Evolutionary conservation across 2,888 invertebrate genomes (phyloP).

Genomic region (Drosophila parthenogenetica): DNA sequence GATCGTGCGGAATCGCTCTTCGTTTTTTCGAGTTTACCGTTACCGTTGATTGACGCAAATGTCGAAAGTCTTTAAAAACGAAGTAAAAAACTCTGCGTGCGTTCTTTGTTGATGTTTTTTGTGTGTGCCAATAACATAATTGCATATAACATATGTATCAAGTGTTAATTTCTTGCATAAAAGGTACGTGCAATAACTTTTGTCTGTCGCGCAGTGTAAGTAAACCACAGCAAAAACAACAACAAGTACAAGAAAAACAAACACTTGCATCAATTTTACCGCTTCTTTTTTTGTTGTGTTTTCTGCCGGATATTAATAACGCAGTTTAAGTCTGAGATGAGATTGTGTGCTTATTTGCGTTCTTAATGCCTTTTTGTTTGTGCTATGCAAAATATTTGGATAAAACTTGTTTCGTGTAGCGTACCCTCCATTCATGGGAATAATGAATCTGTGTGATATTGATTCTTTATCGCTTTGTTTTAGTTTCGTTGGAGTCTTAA

Average conservation of each 20-base stretch:
- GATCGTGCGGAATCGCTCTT: conserved; percentile 33
- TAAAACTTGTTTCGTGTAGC: conserved; percentile 61
- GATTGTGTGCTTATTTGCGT: conserved; percentile 41
- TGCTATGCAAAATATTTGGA: conserved; percentile 63
- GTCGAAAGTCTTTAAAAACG: conserved; percentile 19
- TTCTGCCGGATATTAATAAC: conserved; percentile 48
- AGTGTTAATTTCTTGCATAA: conserved; percentile 26
- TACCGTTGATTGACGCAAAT: conserved; percentile 44
- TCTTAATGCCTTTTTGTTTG: conserved; percentile 43
- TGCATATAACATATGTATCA: conserved; percentile 10
- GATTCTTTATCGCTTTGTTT: not conserved
- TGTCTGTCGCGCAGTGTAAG: not conserved
- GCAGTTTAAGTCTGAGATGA: conserved; percentile 11
- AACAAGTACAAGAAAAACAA: conserved; percentile 32
- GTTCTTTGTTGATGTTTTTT: conserved; percentile 28
- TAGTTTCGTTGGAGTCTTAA: conserved; percentile 21
- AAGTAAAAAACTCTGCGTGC: conserved; percentile 25
- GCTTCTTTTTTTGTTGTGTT: conserved; percentile 38
- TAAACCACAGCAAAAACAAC: not conserved
- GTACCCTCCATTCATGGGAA: conserved; percentile 23
- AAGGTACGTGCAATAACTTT: conserved; percentile 35
- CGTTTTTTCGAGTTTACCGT: conserved; percentile 51
- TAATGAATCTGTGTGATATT: conserved; percentile 2
- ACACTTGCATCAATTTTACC: conserved; percentile 19
- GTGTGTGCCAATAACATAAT: conserved; percentile 24